Evolutionary conservation across 1,140 invertebrate genomes (phyloP), one percentile per base, ranked within the genome.

Genomic region (Uloborus diversus): DNA sequence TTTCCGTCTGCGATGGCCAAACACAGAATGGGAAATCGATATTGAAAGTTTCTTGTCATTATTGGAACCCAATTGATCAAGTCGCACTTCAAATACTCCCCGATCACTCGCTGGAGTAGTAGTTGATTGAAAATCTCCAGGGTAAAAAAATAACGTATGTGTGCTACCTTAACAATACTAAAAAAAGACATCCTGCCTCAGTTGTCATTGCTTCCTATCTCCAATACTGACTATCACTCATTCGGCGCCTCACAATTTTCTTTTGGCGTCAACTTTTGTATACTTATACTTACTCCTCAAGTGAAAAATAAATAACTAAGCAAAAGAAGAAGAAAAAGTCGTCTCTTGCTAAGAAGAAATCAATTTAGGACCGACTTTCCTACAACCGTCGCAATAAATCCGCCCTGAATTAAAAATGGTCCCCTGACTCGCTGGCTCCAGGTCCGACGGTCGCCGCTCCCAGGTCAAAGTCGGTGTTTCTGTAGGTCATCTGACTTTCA

Each of bases 361-460:
- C 49, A 53, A 53, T 53, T 53, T 53, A 53, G 49, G 49, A 53
- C 17, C 17, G 49, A 53, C 49, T 53, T 53, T 33, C 59, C 51
- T 42, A 53, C 68, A 59, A 25, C 53, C 49, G 49, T 65, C 62
- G 73, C 73, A 65, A 56, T 78, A 78, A 65, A 66, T 65, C 73
- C 73, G 51, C n/a, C 32, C 25, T 56, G 73, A 78, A 78, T 78
- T 78, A 78, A 78, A 78, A 78, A 78, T 78, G 73, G 61, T 53
- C 49, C 59, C 59, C 13, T 78, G 73, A 73, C 70, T 73, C 37
- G n/a, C 49, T 66, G 73, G 61, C 73, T 56, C 73, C 61, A 64
- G 73, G 73, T 78, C 61, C 51, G 62, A 37, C 62, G 51, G 73
- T 76, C 61, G 70, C 70, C 70, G 57, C 27, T 62, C 57, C 28